Conservation (phyloP, 2,113 vertebrate species). For the Martes martes region DNA sequence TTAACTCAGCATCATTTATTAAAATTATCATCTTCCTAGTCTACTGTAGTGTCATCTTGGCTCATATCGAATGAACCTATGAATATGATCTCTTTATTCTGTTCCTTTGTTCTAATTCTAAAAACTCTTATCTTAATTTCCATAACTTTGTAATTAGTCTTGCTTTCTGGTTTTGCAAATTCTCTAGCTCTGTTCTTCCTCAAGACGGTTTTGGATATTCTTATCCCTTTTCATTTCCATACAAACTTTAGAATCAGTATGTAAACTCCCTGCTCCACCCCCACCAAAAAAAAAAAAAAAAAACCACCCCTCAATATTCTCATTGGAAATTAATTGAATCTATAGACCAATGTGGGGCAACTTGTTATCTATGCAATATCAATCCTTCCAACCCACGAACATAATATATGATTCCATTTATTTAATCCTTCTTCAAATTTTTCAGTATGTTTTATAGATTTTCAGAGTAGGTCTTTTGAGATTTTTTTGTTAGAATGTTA, state of each 20-base stretch:
- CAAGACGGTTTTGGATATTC: not conserved
- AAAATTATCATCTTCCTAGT: not conserved
- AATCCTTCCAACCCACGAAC: not conserved
- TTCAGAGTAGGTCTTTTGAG: not conserved
- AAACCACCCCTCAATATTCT: not conserved
- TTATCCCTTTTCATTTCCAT: not conserved
- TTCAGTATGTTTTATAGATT: not conserved
- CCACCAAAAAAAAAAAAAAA: not conserved
- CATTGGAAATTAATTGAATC: not conserved
- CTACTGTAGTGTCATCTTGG: not conserved
- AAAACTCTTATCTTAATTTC: not conserved
- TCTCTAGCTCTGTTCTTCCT: not conserved
- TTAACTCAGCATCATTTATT: not conserved
- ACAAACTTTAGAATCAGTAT: not conserved
- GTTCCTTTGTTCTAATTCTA: not conserved
- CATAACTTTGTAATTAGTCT: not conserved
- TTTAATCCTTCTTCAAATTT: not conserved
- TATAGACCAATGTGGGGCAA: not conserved
- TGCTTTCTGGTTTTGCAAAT: not conserved
- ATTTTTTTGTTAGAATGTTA: not conserved
- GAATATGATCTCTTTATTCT: not conserved
- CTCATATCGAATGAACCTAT: not conserved
- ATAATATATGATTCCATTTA: not conserved
- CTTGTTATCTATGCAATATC: not conserved
- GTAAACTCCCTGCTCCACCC: not conserved